Evolutionary conservation across 1,140 invertebrate genomes (phyloP).

Genomic region (Aradophagus sp.): DNA sequence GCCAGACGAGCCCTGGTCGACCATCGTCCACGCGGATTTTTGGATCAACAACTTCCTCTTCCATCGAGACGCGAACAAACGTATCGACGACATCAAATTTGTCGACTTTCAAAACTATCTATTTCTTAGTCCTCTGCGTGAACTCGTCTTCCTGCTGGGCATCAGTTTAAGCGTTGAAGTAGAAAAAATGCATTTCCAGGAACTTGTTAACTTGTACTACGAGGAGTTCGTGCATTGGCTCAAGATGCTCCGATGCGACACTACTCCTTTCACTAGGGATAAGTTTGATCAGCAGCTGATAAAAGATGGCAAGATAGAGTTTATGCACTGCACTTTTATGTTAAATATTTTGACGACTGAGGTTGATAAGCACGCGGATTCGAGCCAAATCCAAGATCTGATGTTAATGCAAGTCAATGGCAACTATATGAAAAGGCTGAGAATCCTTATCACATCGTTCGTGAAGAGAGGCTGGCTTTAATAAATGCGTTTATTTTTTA

Average conservation of each 20-base stretch:
- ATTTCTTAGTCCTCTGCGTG: constrained; percentile 74
- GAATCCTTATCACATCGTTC: neutral
- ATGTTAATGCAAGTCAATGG: constrained; percentile 16
- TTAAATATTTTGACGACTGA: constrained; percentile 64
- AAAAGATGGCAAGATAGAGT: constrained; percentile 55
- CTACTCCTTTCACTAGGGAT: constrained; percentile 38
- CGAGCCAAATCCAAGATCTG: constrained; percentile 19
- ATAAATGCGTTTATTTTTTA: no score
- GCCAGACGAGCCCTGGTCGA: constrained; percentile 72
- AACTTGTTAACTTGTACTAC: constrained; percentile 75
- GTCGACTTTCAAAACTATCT: constrained; percentile 79
- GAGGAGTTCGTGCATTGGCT: constrained; percentile 69
- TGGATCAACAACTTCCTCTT: constrained; percentile 81
- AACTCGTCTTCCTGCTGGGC: constrained; percentile 78
- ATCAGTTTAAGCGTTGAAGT: constrained; percentile 73
- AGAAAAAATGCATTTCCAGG: constrained; percentile 70
- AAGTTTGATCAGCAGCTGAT: constrained; percentile 55
- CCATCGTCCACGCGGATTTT: constrained; percentile 77
- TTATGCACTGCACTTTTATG: constrained; percentile 64
- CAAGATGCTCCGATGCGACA: constrained; percentile 60
- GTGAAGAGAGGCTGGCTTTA: constrained; percentile 21
- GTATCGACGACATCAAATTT: constrained; percentile 75
- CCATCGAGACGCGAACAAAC: constrained; percentile 59
- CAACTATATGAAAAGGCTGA: constrained; percentile 4
- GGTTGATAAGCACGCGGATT: constrained; percentile 15